Percentiles rank a stretch among this genome's conserved stretches.
Evolutionary conservation across 2,888 invertebrate genomes (phyloP).

Genomic region (Coremacera marginata): DNA sequence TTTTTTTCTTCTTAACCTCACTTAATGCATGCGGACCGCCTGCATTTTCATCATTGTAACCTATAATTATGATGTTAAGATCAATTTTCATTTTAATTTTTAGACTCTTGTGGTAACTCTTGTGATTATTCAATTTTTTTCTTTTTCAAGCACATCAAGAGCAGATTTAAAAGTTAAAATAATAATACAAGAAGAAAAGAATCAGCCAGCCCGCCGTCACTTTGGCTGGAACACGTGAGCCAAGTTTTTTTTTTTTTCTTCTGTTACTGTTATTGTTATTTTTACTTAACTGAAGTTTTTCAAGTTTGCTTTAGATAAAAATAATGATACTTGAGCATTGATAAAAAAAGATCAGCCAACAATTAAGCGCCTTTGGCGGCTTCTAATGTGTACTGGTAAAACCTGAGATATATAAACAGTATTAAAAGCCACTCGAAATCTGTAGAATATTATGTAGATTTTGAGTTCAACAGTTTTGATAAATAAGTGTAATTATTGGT

Average conservation of each 20-base stretch:
- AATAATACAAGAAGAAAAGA: not conserved
- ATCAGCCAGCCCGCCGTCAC: not conserved
- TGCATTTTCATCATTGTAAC: conserved; percentile 22
- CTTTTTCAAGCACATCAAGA: conserved; percentile 6
- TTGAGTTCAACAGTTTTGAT: too few species aligned
- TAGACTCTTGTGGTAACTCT: not conserved
- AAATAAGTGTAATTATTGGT: too few species aligned
- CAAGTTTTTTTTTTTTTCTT: too few species aligned
- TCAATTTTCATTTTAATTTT: conserved; percentile 26
- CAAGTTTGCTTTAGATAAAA: conserved; percentile 9
- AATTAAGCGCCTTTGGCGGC: conserved; percentile 1
- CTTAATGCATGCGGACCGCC: conserved; percentile 10
- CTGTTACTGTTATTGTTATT: too few species aligned
- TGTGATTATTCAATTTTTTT: not conserved
- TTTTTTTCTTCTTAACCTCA: not conserved
- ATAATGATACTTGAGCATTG: not conserved
- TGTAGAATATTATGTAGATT: too few species aligned
- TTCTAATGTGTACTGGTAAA: not conserved
- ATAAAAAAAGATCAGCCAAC: not conserved
- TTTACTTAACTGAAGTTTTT: not conserved
- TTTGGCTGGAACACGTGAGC: not conserved
- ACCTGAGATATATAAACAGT: too few species aligned
- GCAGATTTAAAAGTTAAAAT: conserved; percentile 4
- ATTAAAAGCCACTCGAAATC: too few species aligned
- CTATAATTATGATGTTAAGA: conserved; percentile 39